A percentile compares a stretch with the other conserved stretches of the same genome.
Evolutionary conservation across 2,888 invertebrate species (phyloP).

Genomic region (Mechanitis messenoides): DNA sequence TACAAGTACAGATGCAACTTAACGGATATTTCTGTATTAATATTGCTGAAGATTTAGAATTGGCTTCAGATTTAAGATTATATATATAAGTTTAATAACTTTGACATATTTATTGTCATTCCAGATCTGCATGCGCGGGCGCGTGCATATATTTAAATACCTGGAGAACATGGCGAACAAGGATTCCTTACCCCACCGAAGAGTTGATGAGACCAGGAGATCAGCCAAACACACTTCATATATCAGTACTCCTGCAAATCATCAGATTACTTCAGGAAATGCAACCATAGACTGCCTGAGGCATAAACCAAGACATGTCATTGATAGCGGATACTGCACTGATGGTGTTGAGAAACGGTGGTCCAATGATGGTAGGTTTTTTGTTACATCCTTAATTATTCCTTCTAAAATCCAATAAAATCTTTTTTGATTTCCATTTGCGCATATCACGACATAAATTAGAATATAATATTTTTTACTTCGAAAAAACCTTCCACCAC

Average conservation of each 20-base stretch:
- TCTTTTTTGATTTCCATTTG: not conserved
- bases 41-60: no score
- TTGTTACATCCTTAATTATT: not conserved
- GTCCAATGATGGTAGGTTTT: conserved; percentile 83
- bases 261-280: conserved; percentile 65
- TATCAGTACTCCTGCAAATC: conserved; percentile 51
- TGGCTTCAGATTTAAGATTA: no score
- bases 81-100: not conserved
- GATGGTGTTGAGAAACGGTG: conserved; percentile 89
- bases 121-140: conserved; percentile 92
- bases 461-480: no score
- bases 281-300: conserved; percentile 70
- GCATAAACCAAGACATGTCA: conserved; percentile 80
- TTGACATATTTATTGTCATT: conserved; percentile 29
- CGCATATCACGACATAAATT: not conserved
- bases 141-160: conserved; percentile 96
- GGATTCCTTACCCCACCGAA: conserved; percentile 70
- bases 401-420: no score
- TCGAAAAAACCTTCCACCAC: no score
- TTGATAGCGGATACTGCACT: conserved; percentile 93
- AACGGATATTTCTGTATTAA: no score
- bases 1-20: no score
- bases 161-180: conserved; percentile 91
- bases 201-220: conserved; percentile 69
- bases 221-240: conserved; percentile 65